Percentiles rank a stretch among this genome's conserved stretches.
phyloP scores from a whole-genome alignment of 1,140 invertebrate genomes.

The Atta colombica region DNA sequence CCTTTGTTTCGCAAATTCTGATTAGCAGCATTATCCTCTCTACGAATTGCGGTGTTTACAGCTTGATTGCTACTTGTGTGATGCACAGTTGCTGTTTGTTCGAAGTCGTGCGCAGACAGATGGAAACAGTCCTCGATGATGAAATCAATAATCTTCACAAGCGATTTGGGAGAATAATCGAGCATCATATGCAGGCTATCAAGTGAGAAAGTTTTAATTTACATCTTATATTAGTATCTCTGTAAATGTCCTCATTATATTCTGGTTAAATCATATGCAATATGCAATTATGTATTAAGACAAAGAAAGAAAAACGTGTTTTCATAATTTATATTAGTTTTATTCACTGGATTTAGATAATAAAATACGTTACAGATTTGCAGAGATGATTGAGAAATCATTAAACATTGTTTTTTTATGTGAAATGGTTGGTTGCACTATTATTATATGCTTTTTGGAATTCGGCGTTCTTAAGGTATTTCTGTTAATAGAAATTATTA shows the following conservation, averaged over 20 bases:
- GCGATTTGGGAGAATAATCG: slow-evolving; percentile 68
- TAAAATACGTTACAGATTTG: slow-evolving; percentile 75
- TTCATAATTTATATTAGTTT: background rate
- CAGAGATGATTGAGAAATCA: slow-evolving; percentile 79
- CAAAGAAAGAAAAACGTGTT: background rate
- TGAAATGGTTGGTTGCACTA: slow-evolving; percentile 82
- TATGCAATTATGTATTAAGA: background rate
- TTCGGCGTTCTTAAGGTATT: slow-evolving; percentile 81
- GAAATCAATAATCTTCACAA: background rate
- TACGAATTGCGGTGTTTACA: slow-evolving; percentile 82
- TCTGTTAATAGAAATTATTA: background rate
- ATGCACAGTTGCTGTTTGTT: slow-evolving; percentile 82
- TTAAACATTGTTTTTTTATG: slow-evolving; percentile 82
- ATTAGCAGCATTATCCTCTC: slow-evolving; percentile 82
- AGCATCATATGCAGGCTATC: slow-evolving; percentile 78
- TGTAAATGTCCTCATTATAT: background rate
- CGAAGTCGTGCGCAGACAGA: slow-evolving; percentile 76
- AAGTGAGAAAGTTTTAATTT: slow-evolving; percentile 62
- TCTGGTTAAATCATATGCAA: background rate
- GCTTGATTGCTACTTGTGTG: slow-evolving; percentile 78
- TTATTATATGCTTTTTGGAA: slow-evolving; percentile 84
- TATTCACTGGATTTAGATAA: background rate
- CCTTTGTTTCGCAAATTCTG: slow-evolving; percentile 81
- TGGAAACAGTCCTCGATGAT: slow-evolving; percentile 64
- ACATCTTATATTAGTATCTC: background rate